A percentile compares a stretch with the other conserved stretches of the same genome.
Evolutionary conservation across 2,113 vertebrate species (phyloP).

Genomic region (Podarcis raffonei): DNA sequence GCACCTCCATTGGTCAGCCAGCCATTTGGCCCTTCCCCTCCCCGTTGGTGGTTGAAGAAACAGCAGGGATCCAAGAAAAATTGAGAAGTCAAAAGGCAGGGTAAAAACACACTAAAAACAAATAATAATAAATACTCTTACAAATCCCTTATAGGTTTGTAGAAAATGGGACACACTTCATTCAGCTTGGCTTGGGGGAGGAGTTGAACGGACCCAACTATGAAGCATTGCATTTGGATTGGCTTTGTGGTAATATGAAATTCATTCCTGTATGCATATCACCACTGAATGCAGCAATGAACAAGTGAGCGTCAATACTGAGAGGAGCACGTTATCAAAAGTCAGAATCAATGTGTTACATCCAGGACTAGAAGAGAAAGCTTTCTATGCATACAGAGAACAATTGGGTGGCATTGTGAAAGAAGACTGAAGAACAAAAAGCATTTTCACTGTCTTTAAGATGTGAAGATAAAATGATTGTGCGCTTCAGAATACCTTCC

Average conservation of each 20-base stretch:
- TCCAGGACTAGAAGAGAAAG: background rate
- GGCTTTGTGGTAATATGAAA: background rate
- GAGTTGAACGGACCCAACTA: background rate
- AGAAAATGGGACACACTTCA: background rate
- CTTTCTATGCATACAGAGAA: background rate
- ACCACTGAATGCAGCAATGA: background rate
- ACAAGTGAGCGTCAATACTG: background rate
- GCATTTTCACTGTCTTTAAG: background rate
- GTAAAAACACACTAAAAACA: no score
- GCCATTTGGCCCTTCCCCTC: no score
- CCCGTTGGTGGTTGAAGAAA: no score
- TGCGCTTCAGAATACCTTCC: background rate
- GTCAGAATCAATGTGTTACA: background rate
- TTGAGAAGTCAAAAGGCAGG: no score
- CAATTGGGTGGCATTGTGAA: background rate
- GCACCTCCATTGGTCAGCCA: accelerated
- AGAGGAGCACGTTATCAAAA: background rate
- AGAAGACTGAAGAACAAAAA: background rate
- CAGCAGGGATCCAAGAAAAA: no score
- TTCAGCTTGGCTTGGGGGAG: background rate
- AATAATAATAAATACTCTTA: background rate
- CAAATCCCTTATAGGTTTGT: background rate
- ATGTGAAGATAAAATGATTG: background rate
- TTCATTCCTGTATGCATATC: background rate
- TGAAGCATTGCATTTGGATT: background rate